Evolutionary conservation across 1,140 invertebrate genomes (phyloP), one percentile per base, ranked within the genome.

Genomic region (Fopius arisanus): DNA sequence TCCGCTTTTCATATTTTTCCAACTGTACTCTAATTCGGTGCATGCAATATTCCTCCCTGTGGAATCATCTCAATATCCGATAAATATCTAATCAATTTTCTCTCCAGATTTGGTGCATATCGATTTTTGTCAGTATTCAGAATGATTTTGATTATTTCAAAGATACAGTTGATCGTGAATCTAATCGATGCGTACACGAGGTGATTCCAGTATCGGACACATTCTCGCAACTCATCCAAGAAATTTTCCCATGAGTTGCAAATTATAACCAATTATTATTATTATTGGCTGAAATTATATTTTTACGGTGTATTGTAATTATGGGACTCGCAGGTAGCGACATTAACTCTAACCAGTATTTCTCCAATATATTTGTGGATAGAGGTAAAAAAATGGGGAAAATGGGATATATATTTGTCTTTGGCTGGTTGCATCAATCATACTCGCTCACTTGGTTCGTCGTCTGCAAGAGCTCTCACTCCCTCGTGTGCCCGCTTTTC

Each of bases 391-490:
- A 7, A 59, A 4, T 21, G 23, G 26, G 19, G 19, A 59, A 28
- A 59, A 59, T 59, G 12, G 54, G 26, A 59, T 59, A 59, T 59
- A 59, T 59, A 59, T 21, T 23, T 59, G 54, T 59, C 67, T 14
- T 33, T 40, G 54, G 19, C 16, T 29, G 23, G 69, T 26, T 71
- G 69, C 69, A 71, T 71, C 69, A 71, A 71, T 67, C 66, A 67
- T 73, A 73, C 65, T 67, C 65, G 66, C 72, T 67, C 72, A 68
- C 69, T 73, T 62, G 48, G 66, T 62, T 73, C 72, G 71, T 66
- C 63, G 66, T 62, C 28, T 68, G 65, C 63, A 48, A 40, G 37
- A 40, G 19, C 23, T 28, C 31, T 23, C 23, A 37, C 28, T 26
- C 70, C 37, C 67, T 29, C 54, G 23, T 31, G 31, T 54, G n/a